Evolutionary conservation across 2,797 vertebrate genomes (phyloP).

Genomic region (Apogon hyalosoma): DNA sequence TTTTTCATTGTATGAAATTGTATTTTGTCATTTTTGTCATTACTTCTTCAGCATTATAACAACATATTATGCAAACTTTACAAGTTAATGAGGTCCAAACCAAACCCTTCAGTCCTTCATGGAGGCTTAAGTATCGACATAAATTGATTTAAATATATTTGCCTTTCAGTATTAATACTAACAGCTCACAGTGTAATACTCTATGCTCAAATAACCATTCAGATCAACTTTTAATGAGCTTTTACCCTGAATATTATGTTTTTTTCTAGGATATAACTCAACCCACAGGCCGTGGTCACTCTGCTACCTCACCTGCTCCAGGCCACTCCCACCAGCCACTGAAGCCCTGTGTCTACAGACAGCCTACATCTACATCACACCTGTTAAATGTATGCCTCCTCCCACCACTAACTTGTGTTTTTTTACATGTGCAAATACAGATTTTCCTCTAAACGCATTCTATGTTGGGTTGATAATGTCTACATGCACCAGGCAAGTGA

Average conservation of each 20-base stretch:
- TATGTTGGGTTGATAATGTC: neutral
- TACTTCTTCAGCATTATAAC: too few species aligned
- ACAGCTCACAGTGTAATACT: neutral
- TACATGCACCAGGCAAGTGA: neutral
- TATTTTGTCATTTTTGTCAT: too few species aligned
- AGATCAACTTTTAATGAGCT: neutral
- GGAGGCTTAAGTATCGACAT: too few species aligned
- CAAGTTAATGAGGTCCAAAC: too few species aligned
- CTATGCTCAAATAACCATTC: neutral
- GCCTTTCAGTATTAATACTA: too few species aligned
- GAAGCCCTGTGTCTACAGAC: neutral
- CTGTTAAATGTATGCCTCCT: slow-evolving; percentile 11
- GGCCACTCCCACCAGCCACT: neutral
- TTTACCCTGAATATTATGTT: slow-evolving; percentile 6
- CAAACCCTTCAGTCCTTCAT: too few species aligned
- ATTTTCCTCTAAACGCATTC: neutral
- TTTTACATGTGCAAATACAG: neutral
- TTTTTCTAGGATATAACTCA: slow-evolving; percentile 26
- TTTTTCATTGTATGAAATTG: too few species aligned
- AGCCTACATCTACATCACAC: neutral
- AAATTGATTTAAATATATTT: too few species aligned
- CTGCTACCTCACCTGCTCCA: slow-evolving; percentile 10
- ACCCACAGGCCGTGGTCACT: neutral
- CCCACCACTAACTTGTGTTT: neutral
- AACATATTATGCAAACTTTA: too few species aligned